Evolutionary conservation across 2,888 invertebrate genomes (phyloP).

Genomic region (Amphipoea lucens): DNA sequence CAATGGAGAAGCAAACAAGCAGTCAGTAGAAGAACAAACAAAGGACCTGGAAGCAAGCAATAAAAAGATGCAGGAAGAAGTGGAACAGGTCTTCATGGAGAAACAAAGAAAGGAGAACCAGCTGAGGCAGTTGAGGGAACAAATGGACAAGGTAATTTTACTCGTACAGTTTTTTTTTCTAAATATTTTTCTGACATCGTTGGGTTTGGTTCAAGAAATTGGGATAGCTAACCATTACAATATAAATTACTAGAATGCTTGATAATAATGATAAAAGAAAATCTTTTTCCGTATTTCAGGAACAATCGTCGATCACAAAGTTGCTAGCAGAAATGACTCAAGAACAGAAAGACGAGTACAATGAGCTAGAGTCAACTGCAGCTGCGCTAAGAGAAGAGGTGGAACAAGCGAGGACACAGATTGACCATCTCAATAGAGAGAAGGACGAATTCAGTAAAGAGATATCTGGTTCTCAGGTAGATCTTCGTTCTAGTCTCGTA

Average conservation of each 20-base stretch:
- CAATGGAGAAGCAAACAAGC: conserved; percentile 91
- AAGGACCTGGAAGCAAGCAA: conserved; percentile 88
- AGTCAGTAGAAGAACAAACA: conserved; percentile 92
- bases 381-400: conserved; percentile 88
- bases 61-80: conserved; percentile 91
- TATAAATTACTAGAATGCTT: neutral
- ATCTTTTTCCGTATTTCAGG: conserved; percentile 77
- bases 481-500: neutral
- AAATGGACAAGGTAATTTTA: conserved; percentile 91
- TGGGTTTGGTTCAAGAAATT: neutral
- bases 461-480: conserved; percentile 90
- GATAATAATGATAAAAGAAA: neutral
- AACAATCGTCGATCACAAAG: conserved; percentile 92
- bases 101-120: conserved; percentile 92
- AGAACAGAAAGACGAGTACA: conserved; percentile 90
- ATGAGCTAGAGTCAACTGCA: conserved; percentile 85
- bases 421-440: conserved; percentile 91
- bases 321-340: conserved; percentile 92
- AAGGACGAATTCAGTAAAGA: conserved; percentile 93
- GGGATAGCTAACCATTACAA: neutral
- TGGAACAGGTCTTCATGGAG: conserved; percentile 93
- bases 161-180: neutral
- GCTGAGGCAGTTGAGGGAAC: conserved; percentile 91
- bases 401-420: conserved; percentile 90
- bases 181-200: neutral